Percentiles rank a stretch among this genome's conserved stretches.
Conservation (phyloP, 2,113 vertebrate genomes). For the Symphodus melops region DNA sequence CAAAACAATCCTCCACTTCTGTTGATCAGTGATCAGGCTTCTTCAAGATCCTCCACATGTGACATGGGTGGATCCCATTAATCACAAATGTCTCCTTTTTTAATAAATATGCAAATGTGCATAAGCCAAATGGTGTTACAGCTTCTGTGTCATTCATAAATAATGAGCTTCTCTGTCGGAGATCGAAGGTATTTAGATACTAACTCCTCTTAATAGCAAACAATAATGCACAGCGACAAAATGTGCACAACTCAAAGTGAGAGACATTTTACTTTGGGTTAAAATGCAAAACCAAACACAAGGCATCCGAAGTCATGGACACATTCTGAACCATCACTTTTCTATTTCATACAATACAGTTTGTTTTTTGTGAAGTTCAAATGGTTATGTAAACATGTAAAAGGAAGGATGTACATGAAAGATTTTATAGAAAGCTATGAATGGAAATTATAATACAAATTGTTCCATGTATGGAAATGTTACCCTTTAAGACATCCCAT, state of each 20-base stretch:
- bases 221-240: constrained; percentile 2
- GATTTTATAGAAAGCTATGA: too few relatives aligned
- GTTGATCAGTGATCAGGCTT: constrained; percentile 38
- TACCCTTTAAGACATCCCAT: too few relatives aligned
- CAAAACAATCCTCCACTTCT: background rate
- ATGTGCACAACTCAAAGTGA: background rate
- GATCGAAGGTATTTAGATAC: constrained; percentile 61
- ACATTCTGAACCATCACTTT: background rate
- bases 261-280: background rate
- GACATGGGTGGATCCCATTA: constrained; percentile 81
- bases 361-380: background rate
- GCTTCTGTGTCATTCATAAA: constrained; percentile 84
- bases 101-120: constrained; percentile 86
- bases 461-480: background rate
- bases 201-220: constrained; percentile 55
- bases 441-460: background rate
- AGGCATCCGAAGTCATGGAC: background rate
- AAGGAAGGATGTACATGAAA: too few relatives aligned
- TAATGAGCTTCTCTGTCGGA: constrained; percentile 76
- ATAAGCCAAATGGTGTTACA: constrained; percentile 83
- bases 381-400: background rate
- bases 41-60: constrained; percentile 67
- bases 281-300: background rate
- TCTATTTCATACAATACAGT: background rate
- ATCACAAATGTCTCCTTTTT: constrained; percentile 85